These are phyloP conservation scores for Ophion obscuratus DNA, from an alignment of 2,888 invertebrate genomes.

Conservation along the genomic window DNA sequence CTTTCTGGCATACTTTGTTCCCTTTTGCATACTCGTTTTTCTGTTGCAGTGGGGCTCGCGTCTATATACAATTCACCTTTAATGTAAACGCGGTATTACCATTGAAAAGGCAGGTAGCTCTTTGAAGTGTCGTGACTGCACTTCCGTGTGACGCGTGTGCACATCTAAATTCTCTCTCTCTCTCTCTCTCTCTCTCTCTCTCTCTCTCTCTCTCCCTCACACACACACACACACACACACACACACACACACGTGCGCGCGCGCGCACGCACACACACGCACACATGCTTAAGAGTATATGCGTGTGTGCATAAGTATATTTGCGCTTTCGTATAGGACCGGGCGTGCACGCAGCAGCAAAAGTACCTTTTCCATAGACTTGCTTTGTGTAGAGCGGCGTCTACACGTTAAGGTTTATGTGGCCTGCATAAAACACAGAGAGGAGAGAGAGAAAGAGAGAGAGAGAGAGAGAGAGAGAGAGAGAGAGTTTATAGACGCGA, in stretches of 20 bases:
- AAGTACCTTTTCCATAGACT: slow-evolving; percentile 13
- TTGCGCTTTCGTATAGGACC: not conserved
- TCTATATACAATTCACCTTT: slow-evolving; percentile 1
- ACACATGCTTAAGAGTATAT: too few species aligned
- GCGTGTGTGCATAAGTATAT: not conserved
- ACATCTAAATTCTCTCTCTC: not conserved
- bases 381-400: not conserved
- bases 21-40: not conserved
- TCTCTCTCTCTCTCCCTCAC: not conserved
- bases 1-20: not conserved
- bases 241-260: too few species aligned
- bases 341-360: slow-evolving; percentile 1
- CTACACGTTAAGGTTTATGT: slow-evolving; percentile 2
- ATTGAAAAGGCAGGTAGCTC: slow-evolving; percentile 24
- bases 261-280: too few species aligned
- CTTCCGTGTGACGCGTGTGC: slow-evolving; percentile 1
- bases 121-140: slow-evolving; percentile 31
- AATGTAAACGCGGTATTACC: not conserved
- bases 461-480: slow-evolving; percentile 16
- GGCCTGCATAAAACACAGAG: not conserved
- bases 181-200: not conserved
- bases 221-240: too few species aligned
- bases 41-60: not conserved
- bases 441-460: not conserved
- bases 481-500: not conserved